Base-by-base conservation (phyloP, 2,797 vertebrate genomes). In the Xiphorhynchus erythropygius region DNA sequence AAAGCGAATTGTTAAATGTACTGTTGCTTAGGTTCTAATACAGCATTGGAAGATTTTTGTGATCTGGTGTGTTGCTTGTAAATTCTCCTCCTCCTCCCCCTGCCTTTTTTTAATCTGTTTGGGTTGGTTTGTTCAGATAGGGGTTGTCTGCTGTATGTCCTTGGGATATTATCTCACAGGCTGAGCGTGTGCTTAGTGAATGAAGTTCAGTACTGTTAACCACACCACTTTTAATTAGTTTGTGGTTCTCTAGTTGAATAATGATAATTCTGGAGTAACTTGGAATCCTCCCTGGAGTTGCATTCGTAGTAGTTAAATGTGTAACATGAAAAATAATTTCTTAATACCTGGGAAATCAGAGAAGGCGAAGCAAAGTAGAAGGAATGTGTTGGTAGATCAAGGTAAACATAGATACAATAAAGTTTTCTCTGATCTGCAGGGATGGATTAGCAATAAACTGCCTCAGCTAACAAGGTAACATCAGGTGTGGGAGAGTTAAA, bases 1-100 rank as follows among this genome's bases (percentile, higher is more conserved):
- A 70, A 76, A 73, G 18, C 0, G 0, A 87, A 39, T 84, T 0
- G 0, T 59, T 82, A 24, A 50, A 68, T 27, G 64, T 80, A 32
- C 14, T 89, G 89, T 83, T 81, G 17, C n/a, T 57, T 78, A 32
- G 17, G 14, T 69, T 32, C 57, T 75, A 32, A 22, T 75, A 7
- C 10, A 81, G 37, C 24, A 17, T 2, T 37, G 14, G n/a, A 53
- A 30, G 24, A n/a, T 93, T 90, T 87, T 89, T 21, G 67, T 42
- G 18, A 63, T 47, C 37, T 63, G 73, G 10, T 33, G 4, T 60
- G 22, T 69, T 82, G 28, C 35, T 83, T 77, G 21, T 79, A 69
- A 84, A 63, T 91, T 92, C 22, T 91, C 3, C 17, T 17, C 4
- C 42, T 60, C 49, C 7, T 37, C 3, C 5, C 8, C 1, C 0